These are phyloP conservation scores for Dynastes maya DNA, from an alignment of 2,888 invertebrate species.

Conservation along the genomic window DNA sequence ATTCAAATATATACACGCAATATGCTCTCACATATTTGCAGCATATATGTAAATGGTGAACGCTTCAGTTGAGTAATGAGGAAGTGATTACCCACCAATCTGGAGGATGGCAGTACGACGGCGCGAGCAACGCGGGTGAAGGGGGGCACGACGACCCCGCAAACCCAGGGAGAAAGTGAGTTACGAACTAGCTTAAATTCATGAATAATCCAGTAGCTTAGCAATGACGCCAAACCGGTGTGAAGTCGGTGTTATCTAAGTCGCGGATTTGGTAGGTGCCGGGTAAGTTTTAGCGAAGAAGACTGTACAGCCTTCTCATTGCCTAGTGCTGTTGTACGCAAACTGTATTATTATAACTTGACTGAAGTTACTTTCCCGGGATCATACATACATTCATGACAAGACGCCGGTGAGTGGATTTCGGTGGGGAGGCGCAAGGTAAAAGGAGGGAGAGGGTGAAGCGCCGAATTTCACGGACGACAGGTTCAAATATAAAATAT, in stretches of 20 bases:
- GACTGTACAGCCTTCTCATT: conserved; percentile 40
- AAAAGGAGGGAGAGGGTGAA: background rate
- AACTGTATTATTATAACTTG: conserved; percentile 67
- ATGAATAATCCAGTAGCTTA: conserved; percentile 70
- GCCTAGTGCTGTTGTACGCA: conserved; percentile 57
- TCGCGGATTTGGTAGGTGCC: conserved; percentile 66
- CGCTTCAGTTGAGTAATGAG: conserved; percentile 65
- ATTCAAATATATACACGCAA: conserved; percentile 9
- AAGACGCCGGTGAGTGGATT: conserved; percentile 55
- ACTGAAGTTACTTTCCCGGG: conserved; percentile 62
- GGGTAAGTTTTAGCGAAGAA: conserved; percentile 63
- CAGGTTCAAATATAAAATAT: conserved; percentile 55
- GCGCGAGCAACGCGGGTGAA: conserved; percentile 50
- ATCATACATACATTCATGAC: conserved; percentile 69
- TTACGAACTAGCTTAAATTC: conserved; percentile 68
- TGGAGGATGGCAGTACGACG: conserved; percentile 19
- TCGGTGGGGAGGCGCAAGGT: conserved; percentile 28
- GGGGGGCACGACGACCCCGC: conserved; percentile 60
- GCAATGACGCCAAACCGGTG: conserved; percentile 67
- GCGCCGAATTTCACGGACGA: conserved; percentile 15
- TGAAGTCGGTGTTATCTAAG: conserved; percentile 69
- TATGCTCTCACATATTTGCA: conserved; percentile 43
- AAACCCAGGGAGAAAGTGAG: conserved; percentile 66
- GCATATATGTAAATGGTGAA: conserved; percentile 56
- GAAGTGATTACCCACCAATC: conserved; percentile 69